Base-by-base conservation (phyloP, 2,797 vertebrate species). In the Pristis pectinata region DNA sequence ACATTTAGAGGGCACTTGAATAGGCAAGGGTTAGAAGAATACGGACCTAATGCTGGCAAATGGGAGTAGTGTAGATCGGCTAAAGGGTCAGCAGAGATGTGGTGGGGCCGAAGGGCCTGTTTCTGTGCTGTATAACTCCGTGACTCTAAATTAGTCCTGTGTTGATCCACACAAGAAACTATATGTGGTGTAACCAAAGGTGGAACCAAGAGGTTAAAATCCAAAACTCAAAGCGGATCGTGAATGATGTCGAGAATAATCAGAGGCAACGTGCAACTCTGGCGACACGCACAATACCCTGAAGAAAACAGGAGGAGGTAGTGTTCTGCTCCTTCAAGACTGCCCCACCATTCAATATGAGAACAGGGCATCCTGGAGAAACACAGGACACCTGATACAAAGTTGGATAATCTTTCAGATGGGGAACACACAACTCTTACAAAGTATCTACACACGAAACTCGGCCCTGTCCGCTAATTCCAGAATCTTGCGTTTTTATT, bases 401-500 rank as follows among this genome's bases (percentile, higher is more conserved):
- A 10, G 34, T 9, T 13, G 87, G 87, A 19, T n/a, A n/a, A 34
- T 0, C 5, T 59, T 87, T 5, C 1, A 7, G 59, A 27, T 1
- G n/a, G 0, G 59, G 91, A 67, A 67, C 34, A 67, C 15, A 91
- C 30, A 53, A 89, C 85, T 59, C 53, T 89, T 53, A 87, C 82
- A 91, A 91, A 91, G n/a, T 5, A 59, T 17, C 17, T 24, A 22
- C n/a, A 67, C 10, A 61, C 3, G 10, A 64, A 37, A 67, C 87
- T 37, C 59, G 15, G 41, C 41, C 19, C 59, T 22, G 19, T 64
- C 87, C 91, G 59, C 87, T 24, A 67, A 67, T 67, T 34, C 34
- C 87, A 91, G 87, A 91, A 67, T 24, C 64, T 91, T 91, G n/a
- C 3, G 5, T 91, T 67, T 91, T 91, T 91, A 91, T 91, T 91